Percentiles rank a stretch among this genome's conserved stretches.
These are phyloP conservation scores for Adelognathus sp. DNA, from an alignment of 2,888 invertebrate species.

Conservation along the genomic window DNA sequence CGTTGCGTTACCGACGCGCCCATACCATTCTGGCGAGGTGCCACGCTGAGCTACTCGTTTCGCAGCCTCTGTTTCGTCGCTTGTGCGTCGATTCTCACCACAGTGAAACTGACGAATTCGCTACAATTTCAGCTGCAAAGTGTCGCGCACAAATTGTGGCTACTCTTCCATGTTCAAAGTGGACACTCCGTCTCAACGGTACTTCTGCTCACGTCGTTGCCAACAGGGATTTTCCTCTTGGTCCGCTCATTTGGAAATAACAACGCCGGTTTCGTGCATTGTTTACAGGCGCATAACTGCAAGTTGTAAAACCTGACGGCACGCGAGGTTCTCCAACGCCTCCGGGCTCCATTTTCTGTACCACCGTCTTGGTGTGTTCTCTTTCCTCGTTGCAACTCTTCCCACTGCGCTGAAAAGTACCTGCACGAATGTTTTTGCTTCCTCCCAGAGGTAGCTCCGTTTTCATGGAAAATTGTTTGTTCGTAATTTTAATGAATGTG, in stretches of 20 bases:
- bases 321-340: slow-evolving; percentile 31
- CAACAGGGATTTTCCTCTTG: slow-evolving; percentile 37
- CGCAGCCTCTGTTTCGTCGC: slow-evolving; percentile 9
- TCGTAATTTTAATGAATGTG: too few relatives aligned
- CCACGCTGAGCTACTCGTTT: slow-evolving; percentile 52
- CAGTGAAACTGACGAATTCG: background rate
- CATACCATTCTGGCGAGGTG: slow-evolving; percentile 25
- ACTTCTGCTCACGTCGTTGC: background rate
- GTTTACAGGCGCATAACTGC: slow-evolving; percentile 26
- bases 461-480: too few relatives aligned
- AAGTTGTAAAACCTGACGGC: slow-evolving; percentile 34
- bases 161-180: background rate
- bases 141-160: background rate
- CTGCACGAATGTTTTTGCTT: background rate
- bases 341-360: background rate
- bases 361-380: background rate
- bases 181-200: background rate
- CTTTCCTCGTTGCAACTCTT: background rate
- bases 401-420: slow-evolving; percentile 1
- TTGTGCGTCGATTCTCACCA: background rate
- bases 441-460: too few relatives aligned
- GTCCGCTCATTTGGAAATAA: slow-evolving; percentile 41
- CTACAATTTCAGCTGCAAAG: background rate
- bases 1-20: background rate
- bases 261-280: slow-evolving; percentile 28